Evolutionary conservation across 2,888 invertebrate genomes (phyloP).

Genomic region (Drosophila lutescens): DNA sequence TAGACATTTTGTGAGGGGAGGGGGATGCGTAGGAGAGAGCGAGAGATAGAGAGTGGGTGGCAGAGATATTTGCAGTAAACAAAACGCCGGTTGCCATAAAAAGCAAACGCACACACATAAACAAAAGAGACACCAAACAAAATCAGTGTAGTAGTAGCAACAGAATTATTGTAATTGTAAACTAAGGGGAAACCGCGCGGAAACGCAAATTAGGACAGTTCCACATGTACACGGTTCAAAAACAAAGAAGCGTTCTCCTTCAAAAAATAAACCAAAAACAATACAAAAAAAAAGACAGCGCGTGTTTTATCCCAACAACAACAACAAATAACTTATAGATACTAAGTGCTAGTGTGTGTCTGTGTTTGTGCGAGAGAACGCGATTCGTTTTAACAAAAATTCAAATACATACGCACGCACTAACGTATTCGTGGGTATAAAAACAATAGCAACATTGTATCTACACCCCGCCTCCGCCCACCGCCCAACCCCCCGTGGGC

Average conservation of each 20-base stretch:
- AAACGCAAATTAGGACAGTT: conserved; percentile 70
- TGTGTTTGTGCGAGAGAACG: conserved; percentile 21
- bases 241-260: conserved; percentile 1
- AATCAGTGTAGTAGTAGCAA: conserved; percentile 18
- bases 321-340: conserved; percentile 64
- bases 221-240: conserved; percentile 2
- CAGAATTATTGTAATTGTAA: conserved; percentile 7
- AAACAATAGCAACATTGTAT: conserved; percentile 41
- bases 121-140: conserved; percentile 1
- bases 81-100: conserved; percentile 62
- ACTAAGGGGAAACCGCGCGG: conserved; percentile 43
- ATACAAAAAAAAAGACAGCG: conserved; percentile 54
- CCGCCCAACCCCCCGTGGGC: not conserved
- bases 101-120: conserved; percentile 18
- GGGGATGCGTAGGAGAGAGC: not conserved
- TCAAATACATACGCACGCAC: conserved; percentile 17
- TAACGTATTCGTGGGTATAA: conserved; percentile 15
- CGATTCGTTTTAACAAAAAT: conserved; percentile 40
- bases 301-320: conserved; percentile 66
- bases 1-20: conserved; percentile 20
- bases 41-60: conserved; percentile 2
- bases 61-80: conserved; percentile 34
- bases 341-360: conserved; percentile 54
- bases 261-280: not conserved
- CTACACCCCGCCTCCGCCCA: conserved; percentile 2